A percentile compares a stretch with the other conserved stretches of the same genome.
Evolutionary conservation across 1,140 invertebrate species (phyloP).

Genomic region (Cryptotermes secundus): DNA sequence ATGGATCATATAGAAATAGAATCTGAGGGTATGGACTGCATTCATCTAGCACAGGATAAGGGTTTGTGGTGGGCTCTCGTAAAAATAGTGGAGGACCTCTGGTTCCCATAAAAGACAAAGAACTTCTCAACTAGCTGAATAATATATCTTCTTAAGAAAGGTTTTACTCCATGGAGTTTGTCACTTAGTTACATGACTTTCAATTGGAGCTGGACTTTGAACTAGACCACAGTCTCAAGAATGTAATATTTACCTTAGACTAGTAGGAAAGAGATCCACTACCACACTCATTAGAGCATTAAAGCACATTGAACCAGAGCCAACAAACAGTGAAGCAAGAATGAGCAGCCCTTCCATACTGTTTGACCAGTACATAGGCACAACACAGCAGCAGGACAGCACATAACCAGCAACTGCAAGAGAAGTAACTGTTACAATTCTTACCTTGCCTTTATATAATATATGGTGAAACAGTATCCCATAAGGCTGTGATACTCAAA

Average conservation of each 20-base stretch:
- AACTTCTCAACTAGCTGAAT: background rate
- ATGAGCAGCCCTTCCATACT: slow-evolving; percentile 46
- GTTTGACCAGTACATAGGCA: slow-evolving; percentile 44
- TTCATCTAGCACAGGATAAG: background rate
- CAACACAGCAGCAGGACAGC: slow-evolving; percentile 37
- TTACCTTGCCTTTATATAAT: too few relatives aligned
- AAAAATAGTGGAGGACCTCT: background rate
- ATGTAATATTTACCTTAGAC: slow-evolving; percentile 49
- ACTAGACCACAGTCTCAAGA: background rate
- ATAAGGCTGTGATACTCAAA: too few relatives aligned
- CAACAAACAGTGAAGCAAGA: slow-evolving; percentile 54
- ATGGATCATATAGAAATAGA: background rate
- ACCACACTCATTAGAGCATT: slow-evolving; percentile 55
- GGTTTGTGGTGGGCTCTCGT: background rate
- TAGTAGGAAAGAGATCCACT: slow-evolving; percentile 59
- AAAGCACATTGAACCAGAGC: slow-evolving; percentile 52
- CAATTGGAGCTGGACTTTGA: too few relatives aligned
- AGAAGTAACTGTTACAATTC: background rate
- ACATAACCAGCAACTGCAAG: slow-evolving; percentile 30
- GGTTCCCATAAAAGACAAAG: background rate
- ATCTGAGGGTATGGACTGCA: background rate
- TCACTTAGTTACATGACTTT: too few relatives aligned
- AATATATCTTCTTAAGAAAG: background rate
- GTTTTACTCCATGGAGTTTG: background rate
- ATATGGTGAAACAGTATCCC: too few relatives aligned